Evolutionary conservation across 2,113 vertebrate genomes (phyloP), one percentile per base, ranked within the genome.

Genomic region (Pelusios castaneus): DNA sequence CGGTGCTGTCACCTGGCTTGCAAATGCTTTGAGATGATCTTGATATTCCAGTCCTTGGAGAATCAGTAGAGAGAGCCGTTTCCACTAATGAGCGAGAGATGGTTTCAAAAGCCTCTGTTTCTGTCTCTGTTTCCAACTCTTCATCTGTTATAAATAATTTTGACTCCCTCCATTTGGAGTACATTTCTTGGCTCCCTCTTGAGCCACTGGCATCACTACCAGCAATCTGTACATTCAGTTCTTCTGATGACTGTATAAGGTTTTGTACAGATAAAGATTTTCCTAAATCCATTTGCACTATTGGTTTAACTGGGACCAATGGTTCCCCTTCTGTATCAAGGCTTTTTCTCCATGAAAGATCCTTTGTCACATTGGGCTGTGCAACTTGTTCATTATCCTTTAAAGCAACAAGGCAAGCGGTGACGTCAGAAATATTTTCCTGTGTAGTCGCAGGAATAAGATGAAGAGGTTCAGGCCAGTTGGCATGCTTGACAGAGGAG

Each of bases 231-330:
- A 98, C 97, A 80, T 97, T 98, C 96, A 98, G 90, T 84, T 99
- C 99, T 90, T 98, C 96, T 85, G 98, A 92, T 29, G 98, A 96
- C 77, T 99, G 98, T 95, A 99, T 98, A 96, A 99, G 98, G 96
- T 99, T 99, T 98, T 99, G 99, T 90, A 99, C 99, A n/a, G 99
- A 99, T 96, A 99, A 96, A 73, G 99, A 99, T 97, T 99, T 99
- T 84, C 98, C 99, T 92, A 99, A 96, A 91, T 98, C 98, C 91
- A 95, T 98, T 93, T 99, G 94, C 73, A 95, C 80, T 90, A 97
- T 89, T 55, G 97, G 96, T 95, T 96, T 97, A 95, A 99, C 98
- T 3, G 98, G 98, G 86, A 98, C 96, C 94, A 99, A 97, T 87
- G 98, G 98, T 91, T 99, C 99, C 82, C 98, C 98, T 95, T 99